These are phyloP conservation scores for Solenodon paradoxus DNA, from an alignment of 2,113 vertebrate genomes.

Conservation along the genomic window DNA sequence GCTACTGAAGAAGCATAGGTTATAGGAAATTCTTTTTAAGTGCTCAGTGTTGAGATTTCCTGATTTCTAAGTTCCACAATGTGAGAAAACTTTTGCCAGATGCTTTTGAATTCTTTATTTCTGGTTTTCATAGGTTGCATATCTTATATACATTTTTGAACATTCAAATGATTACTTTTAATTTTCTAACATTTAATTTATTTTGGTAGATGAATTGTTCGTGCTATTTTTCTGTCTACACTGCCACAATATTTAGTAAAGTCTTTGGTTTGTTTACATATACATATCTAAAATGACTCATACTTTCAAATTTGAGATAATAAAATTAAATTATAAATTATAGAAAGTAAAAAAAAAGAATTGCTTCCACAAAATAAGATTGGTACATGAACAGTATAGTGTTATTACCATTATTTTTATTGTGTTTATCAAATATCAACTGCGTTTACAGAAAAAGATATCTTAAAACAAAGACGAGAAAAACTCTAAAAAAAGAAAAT, in stretches of 20 bases:
- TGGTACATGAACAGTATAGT: background rate
- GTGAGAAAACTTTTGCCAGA: background rate
- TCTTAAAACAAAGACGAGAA: background rate
- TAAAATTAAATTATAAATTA: background rate
- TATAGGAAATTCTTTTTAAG: background rate
- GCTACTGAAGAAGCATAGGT: background rate
- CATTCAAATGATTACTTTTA: background rate
- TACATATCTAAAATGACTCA: background rate
- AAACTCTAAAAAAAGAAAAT: background rate
- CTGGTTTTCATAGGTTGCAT: background rate
- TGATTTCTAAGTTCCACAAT: background rate
- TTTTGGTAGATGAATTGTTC: background rate
- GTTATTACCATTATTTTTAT: background rate
- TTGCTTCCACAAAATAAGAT: background rate
- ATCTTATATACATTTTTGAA: background rate
- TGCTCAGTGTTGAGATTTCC: background rate
- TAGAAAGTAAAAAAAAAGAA: background rate
- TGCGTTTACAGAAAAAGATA: background rate
- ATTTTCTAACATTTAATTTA: background rate
- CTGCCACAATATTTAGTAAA: background rate
- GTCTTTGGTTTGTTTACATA: background rate
- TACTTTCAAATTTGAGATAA: background rate
- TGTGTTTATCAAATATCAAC: background rate
- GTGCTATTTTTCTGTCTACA: background rate
- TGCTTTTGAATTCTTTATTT: background rate